Evolutionary conservation across 1,140 invertebrate genomes (phyloP), one percentile per base, ranked within the genome.

Genomic region (Camponotus floridanus): DNA sequence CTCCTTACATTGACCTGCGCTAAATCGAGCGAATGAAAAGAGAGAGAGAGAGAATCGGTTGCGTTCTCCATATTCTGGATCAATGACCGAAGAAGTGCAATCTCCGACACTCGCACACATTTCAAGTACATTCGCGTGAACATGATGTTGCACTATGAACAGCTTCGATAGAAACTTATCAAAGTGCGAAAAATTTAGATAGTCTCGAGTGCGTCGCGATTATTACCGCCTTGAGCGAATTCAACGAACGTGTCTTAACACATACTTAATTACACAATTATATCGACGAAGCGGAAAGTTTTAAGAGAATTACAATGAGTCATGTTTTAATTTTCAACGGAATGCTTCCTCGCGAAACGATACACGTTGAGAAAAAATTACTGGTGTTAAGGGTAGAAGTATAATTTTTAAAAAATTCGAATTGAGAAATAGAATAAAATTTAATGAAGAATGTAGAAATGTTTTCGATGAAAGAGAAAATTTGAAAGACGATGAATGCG

Each of bases 81-180:
- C 85, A 86, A 86, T 31, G 85, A 86, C 85, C 85, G 85, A 62
- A 51, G 31, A 62, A 81, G 55, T 62, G 55, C 65, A 67, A 86
- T 86, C 76, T 62, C 64, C 33, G 76, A 78, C 26, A 26, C 48
- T 55, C 76, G 39, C 31, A 42, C 48, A 39, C 42, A 70, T 86
- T 80, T 80, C 39, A 51, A 80, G 64, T 48, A n/a, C 55, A 61
- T 61, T 67, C 45, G 45, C 73, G 39, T 31, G 15, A 36, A n/a
- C 15, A 39, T 39, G 65, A 68, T 64, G 21, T 78, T 48, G 26
- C 26, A 45, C 62, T 11, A 36, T 15, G 57, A 39, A 31, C 21
- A 26, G 31, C 42, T 70, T 48, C 6, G 70, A 55, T 55, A 33
- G 67, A 73, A 21, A 33, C 39, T 80, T 61, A 83, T 74, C 39